phyloP scores from a whole-genome alignment of 2,797 vertebrate genomes.

The Zenarchopterus dispar region DNA sequence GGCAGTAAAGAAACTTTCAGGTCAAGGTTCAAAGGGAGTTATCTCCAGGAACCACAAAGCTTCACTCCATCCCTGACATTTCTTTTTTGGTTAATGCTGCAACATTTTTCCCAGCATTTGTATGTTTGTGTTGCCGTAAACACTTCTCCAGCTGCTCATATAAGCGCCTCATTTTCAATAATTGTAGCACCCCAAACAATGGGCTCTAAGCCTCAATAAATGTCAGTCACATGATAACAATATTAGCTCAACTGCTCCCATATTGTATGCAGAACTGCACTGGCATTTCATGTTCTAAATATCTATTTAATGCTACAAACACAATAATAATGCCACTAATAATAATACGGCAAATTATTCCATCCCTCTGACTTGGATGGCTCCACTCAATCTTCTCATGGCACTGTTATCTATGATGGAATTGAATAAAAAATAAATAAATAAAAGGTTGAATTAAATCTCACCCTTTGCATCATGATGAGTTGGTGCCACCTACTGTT shows the following conservation, averaged over 20 bases:
- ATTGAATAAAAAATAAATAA: slow-evolving; percentile 37
- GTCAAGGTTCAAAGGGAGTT: slow-evolving; percentile 60
- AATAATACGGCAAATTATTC: neutral
- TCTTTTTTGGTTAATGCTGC: slow-evolving; percentile 29
- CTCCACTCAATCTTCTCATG: slow-evolving; percentile 8
- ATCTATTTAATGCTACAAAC: slow-evolving; percentile 4
- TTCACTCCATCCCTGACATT: slow-evolving; percentile 57
- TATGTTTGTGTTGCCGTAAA: slow-evolving; percentile 33
- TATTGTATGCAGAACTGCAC: slow-evolving; percentile 7
- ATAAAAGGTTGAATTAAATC: slow-evolving; percentile 25
- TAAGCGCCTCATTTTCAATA: slow-evolving; percentile 22
- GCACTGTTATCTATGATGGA: slow-evolving; percentile 44
- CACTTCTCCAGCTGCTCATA: slow-evolving; percentile 12
- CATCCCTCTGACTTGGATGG: slow-evolving; percentile 8
- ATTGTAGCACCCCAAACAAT: slow-evolving; percentile 20
- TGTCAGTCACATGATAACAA: slow-evolving; percentile 34
- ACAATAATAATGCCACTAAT: slow-evolving; percentile 6
- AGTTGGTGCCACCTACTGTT: slow-evolving; percentile 87
- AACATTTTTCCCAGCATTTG: slow-evolving; percentile 35
- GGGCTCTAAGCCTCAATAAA: slow-evolving; percentile 39
- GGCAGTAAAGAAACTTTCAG: slow-evolving; percentile 26
- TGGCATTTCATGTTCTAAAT: slow-evolving; percentile 8
- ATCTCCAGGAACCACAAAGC: slow-evolving; percentile 47
- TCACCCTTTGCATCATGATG: slow-evolving; percentile 65
- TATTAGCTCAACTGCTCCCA: slow-evolving; percentile 22